phyloP scores from a whole-genome alignment of 1,140 invertebrate genomes.

The Eueides isabella region DNA sequence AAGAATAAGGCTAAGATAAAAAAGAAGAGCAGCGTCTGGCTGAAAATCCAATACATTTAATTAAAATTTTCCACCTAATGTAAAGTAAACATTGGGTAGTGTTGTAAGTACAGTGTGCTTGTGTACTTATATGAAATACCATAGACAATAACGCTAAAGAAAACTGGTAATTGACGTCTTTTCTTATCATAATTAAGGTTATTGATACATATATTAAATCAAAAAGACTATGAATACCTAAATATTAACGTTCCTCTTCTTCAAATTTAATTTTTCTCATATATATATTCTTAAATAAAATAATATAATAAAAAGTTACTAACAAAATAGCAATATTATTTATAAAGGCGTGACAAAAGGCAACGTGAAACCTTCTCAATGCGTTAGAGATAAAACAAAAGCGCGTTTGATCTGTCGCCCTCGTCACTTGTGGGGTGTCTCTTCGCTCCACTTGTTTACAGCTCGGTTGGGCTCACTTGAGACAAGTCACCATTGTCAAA shows the following conservation, averaged over 20 bases:
- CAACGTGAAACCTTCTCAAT: conserved; percentile 46
- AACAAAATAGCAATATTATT: conserved; percentile 32
- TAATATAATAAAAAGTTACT: conserved; percentile 35
- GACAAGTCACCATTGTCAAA: conserved; percentile 59
- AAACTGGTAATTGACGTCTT: neutral
- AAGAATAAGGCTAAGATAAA: no score
- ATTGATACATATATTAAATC: neutral
- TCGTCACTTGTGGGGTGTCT: conserved; percentile 58
- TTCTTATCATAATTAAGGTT: neutral
- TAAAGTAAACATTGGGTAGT: no score
- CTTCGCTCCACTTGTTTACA: conserved; percentile 24
- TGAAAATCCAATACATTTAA: no score
- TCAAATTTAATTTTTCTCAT: no score
- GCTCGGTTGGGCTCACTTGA: conserved; percentile 54
- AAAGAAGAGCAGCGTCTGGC: no score
- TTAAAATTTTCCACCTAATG: no score
- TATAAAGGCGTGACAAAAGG: conserved; percentile 33
- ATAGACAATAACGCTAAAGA: no score
- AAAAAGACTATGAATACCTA: neutral
- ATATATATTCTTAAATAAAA: conserved; percentile 10
- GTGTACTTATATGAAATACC: no score
- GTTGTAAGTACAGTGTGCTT: no score
- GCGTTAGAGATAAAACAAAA: conserved; percentile 71
- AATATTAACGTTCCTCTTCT: neutral
- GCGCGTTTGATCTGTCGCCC: conserved; percentile 71